Base-by-base conservation (phyloP, 1,140 invertebrate species). In the Drosophila sproati region DNA sequence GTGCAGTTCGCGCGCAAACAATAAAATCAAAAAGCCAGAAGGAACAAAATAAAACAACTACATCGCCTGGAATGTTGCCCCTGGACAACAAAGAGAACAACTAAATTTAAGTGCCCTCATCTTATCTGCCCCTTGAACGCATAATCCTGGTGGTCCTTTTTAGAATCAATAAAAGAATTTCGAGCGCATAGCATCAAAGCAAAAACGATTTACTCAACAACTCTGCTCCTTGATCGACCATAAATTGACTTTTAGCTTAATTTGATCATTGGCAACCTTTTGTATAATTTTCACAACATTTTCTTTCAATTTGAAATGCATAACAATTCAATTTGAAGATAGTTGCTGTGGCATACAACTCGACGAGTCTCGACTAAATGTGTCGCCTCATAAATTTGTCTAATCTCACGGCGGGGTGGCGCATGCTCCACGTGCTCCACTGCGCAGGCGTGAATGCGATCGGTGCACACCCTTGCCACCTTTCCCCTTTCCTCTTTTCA, bases 81-180 rank as follows among this genome's bases (percentile, higher is more conserved):
- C 59, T 62, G n/a, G 50, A 69, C 64, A 69, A 73, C 59, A 66
- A 57, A 67, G 60, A 51, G 70, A 77, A 88, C 80, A 89, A 83
- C 85, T 89, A 83, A 83, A 89, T 89, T 73, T 67, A 80, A 83
- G 73, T 82, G 80, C 85, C 69, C 73, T 87, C 66, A 74, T 80
- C 85, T 75, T 79, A 75, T 77, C 83, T 62, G 73, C 77, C 73
- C 77, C 71, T 71, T 75, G 70, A 56, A 54, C 47, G 47, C 71
- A 72, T 70, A 48, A 61, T 56, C 52, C 73, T 78, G 48, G 57
- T 70, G 66, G 55, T 71, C 73, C 68, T 72, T 76, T 72, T 76
- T 66, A 43, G 34, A 39, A 10, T 41, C 56, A 43, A 31, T 35
- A 31, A 31, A 34, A 34, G 43, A 28, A 37, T 41, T 41, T 4